Evolutionary conservation across 2,888 invertebrate species (phyloP).

Genomic region (Ceratothoa steindachneri): DNA sequence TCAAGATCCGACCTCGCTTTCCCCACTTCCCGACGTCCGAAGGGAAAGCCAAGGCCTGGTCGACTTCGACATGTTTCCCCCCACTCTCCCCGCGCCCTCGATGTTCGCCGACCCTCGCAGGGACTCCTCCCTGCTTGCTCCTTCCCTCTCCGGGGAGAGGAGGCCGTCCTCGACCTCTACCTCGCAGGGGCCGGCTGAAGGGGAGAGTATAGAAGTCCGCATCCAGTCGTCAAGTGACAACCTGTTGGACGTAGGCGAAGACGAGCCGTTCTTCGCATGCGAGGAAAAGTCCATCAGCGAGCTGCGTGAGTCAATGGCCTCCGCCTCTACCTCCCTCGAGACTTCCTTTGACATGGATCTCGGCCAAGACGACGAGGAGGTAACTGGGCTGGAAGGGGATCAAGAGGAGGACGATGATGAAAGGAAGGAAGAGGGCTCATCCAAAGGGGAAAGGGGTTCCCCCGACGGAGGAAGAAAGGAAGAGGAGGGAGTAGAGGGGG

Average conservation of each 20-base stretch:
- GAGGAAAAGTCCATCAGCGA: constrained; percentile 45
- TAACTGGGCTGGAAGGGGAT: constrained; percentile 14
- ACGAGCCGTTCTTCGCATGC: constrained; percentile 40
- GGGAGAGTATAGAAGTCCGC: constrained; percentile 29
- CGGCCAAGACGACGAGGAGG: constrained; percentile 24
- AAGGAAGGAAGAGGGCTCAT: neutral
- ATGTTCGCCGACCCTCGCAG: constrained; percentile 68
- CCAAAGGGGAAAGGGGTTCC: constrained; percentile 8
- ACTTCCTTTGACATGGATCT: constrained; percentile 40
- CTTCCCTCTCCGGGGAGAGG: neutral
- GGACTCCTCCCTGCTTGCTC: constrained; percentile 10
- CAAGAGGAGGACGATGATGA: neutral
- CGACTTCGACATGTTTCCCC: constrained; percentile 48
- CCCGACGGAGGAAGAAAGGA: constrained; percentile 14
- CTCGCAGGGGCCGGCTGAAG: constrained; percentile 18
- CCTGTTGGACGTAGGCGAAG: constrained; percentile 44
- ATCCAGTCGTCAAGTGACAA: constrained; percentile 44
- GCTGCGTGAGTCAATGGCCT: constrained; percentile 38
- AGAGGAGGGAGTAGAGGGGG: constrained; percentile 24
- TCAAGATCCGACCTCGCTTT: constrained; percentile 56
- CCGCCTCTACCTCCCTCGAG: constrained; percentile 24
- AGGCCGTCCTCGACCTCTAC: constrained; percentile 51
- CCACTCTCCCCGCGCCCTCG: constrained; percentile 65
- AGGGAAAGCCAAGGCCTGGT: constrained; percentile 56
- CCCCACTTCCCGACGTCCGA: constrained; percentile 63